Evolutionary conservation across 2,888 invertebrate genomes (phyloP).

Genomic region (Hirtodrosophila trivittata): DNA sequence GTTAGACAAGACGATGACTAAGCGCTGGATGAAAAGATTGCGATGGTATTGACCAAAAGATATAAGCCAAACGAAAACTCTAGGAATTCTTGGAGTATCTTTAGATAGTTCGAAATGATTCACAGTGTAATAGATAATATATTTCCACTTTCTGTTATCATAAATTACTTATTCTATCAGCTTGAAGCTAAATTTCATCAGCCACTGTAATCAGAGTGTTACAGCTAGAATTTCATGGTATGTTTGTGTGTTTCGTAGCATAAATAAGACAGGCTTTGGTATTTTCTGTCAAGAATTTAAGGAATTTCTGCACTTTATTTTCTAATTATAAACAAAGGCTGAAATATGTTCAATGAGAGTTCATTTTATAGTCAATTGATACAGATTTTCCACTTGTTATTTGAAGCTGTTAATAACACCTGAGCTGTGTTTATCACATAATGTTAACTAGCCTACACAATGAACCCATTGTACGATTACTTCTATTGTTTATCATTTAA

Average conservation of each 20-base stretch:
- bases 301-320: no score
- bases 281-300: slow-evolving; percentile 4
- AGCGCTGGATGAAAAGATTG: no score
- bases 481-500: no score
- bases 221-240: slow-evolving; percentile 9
- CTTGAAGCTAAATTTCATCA: slow-evolving; percentile 35
- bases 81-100: slow-evolving; percentile 14
- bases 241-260: slow-evolving; percentile 9
- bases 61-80: slow-evolving; percentile 29
- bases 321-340: not conserved
- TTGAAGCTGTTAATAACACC: no score
- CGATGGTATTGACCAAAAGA: slow-evolving; percentile 10
- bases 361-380: no score
- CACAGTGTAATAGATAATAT: slow-evolving; percentile 9
- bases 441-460: no score
- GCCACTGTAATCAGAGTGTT: slow-evolving; percentile 7
- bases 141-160: slow-evolving; percentile 4
- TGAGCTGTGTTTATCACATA: no score
- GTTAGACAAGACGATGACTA: slow-evolving; percentile 19
- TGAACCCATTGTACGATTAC: no score
- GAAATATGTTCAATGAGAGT: no score
- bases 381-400: no score
- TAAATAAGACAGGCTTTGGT: slow-evolving; percentile 1
- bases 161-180: slow-evolving; percentile 22
- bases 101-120: slow-evolving; percentile 29